Conservation (phyloP, 2,797 vertebrate species). For the Paratrypauchen microcephalus region DNA sequence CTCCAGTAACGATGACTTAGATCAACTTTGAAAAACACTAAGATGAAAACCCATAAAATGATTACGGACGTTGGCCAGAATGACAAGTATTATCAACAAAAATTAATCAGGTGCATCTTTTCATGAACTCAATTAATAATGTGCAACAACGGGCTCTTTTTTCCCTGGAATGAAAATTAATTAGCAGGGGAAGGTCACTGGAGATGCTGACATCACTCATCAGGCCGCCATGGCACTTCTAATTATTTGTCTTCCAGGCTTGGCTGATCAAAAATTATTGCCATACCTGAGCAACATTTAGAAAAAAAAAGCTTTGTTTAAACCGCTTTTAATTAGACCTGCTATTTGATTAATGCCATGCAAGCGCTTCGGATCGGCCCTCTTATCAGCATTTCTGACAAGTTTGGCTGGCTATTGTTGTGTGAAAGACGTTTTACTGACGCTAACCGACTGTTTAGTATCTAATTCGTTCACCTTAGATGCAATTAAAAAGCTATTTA, state of each 20-base stretch:
- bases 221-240: constrained; percentile 99
- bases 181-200: constrained; percentile 99
- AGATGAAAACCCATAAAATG: constrained; percentile 98
- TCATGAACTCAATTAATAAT: constrained; percentile 99
- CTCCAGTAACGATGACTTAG: constrained; percentile 90
- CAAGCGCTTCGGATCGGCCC: constrained; percentile 93
- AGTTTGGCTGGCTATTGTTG: constrained; percentile 92
- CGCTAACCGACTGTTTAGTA: constrained; percentile 83
- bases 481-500: constrained; percentile 83
- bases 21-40: constrained; percentile 94
- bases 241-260: constrained; percentile 99
- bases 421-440: constrained; percentile 89
- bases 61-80: constrained; percentile 94
- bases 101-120: constrained; percentile 99
- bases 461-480: constrained; percentile 81
- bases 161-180: constrained; percentile 99
- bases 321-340: constrained; percentile 99
- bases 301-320: constrained; percentile 94
- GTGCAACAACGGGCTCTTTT: constrained; percentile 99
- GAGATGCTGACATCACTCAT: constrained; percentile 99
- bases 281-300: constrained; percentile 99
- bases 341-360: constrained; percentile 99
- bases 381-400: constrained; percentile 98
- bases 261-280: constrained; percentile 99
- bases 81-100: constrained; percentile 99